Percentiles rank a stretch among this genome's conserved stretches.
Evolutionary conservation across 1,140 invertebrate genomes (phyloP).

Genomic region (Macrobrachium rosenbergii): DNA sequence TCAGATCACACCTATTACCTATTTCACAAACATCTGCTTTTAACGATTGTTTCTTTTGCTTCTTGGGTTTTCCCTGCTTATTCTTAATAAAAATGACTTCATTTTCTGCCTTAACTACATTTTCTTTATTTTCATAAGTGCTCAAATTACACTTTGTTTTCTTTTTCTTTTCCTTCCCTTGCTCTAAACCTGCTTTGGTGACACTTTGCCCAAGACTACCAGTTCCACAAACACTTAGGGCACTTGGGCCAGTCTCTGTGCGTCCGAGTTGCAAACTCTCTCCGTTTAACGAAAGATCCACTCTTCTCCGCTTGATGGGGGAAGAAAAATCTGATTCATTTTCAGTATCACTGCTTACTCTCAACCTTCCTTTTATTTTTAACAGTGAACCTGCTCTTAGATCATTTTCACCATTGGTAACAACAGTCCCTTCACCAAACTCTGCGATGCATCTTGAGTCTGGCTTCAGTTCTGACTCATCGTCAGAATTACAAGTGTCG

Average conservation of each 20-base stretch:
- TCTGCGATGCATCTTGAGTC: not conserved
- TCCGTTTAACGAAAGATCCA: not conserved
- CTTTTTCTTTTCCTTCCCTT: not conserved
- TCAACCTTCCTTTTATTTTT: not conserved
- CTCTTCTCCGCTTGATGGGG: too few relatives aligned
- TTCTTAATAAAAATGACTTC: not conserved
- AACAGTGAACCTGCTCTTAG: not conserved
- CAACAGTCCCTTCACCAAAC: not conserved
- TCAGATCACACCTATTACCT: too few relatives aligned
- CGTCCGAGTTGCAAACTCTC: not conserved
- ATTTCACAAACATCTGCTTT: too few relatives aligned
- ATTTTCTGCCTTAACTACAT: not conserved
- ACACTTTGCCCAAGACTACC: not conserved
- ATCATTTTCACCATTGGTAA: not conserved
- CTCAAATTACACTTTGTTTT: not conserved
- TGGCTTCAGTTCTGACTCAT: not conserved
- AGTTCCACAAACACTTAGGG: too few relatives aligned
- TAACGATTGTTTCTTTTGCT: conserved; percentile 19
- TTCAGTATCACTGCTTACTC: not conserved
- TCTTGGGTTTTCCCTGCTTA: not conserved
- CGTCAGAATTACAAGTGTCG: not conserved
- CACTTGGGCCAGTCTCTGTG: too few relatives aligned
- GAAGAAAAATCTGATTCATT: too few relatives aligned
- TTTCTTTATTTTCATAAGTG: not conserved
- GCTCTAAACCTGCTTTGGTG: not conserved